Conservation (phyloP, 1,140 invertebrate species). For the Wasmannia auropunctata region DNA sequence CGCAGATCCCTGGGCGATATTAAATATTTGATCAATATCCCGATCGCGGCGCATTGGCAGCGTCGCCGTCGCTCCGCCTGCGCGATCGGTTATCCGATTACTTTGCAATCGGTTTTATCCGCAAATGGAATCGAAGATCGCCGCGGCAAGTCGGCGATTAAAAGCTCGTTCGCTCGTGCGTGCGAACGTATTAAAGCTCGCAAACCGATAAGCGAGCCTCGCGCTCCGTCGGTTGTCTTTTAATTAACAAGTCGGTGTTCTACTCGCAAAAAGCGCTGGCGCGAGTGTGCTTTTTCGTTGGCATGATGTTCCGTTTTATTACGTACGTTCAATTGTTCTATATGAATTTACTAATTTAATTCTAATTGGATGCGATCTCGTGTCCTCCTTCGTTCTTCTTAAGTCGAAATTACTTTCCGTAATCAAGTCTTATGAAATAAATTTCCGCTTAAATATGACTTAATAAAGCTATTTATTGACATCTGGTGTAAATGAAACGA, state of each 20-base stretch:
- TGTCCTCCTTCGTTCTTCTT: background rate
- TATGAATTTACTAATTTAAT: background rate
- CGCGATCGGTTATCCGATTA: conserved; percentile 60
- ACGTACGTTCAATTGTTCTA: background rate
- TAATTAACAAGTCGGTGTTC: conserved; percentile 42
- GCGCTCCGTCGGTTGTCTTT: conserved; percentile 44
- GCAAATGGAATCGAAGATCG: conserved; percentile 60
- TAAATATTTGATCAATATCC: conserved; percentile 48
- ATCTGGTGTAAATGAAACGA: background rate
- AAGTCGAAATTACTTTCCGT: background rate
- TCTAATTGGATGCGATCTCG: background rate
- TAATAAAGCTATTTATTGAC: background rate
- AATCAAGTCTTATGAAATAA: background rate
- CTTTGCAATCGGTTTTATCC: conserved; percentile 62
- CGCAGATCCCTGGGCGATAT: conserved; percentile 36
- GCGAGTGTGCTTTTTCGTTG: background rate
- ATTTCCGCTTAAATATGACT: background rate
- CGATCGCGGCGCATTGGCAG: conserved; percentile 21
- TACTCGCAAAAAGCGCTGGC: background rate
- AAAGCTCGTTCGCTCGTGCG: conserved; percentile 45
- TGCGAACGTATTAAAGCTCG: conserved; percentile 35
- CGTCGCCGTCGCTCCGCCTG: conserved; percentile 1
- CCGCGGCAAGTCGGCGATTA: conserved; percentile 57
- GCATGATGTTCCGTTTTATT: conserved; percentile 1
- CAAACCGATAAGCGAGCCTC: conserved; percentile 49